Percentiles rank a stretch among this genome's conserved stretches.
phyloP scores from a whole-genome alignment of 2,113 vertebrate genomes.

The Antechinus flavipes region DNA sequence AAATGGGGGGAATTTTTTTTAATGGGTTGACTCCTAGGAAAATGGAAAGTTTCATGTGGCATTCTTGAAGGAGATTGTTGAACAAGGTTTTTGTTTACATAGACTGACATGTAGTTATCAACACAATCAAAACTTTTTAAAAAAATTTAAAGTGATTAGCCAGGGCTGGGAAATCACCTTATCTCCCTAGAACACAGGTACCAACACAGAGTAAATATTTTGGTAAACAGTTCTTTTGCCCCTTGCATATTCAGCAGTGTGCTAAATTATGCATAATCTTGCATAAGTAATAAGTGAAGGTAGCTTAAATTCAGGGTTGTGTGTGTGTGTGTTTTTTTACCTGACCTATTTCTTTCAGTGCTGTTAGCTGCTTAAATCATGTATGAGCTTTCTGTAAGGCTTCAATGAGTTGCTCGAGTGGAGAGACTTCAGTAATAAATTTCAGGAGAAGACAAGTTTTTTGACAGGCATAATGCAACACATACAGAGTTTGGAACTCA shows the following conservation, averaged over 20 bases:
- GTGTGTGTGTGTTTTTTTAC: slow-evolving; percentile 82
- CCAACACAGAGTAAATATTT: slow-evolving; percentile 92
- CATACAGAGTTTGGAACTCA: slow-evolving; percentile 88
- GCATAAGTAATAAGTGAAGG: slow-evolving; percentile 93
- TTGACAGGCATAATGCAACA: slow-evolving; percentile 91
- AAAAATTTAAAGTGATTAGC: slow-evolving; percentile 88
- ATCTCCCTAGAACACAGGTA: slow-evolving; percentile 91
- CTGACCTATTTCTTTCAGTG: slow-evolving; percentile 93
- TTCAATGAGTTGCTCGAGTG: slow-evolving; percentile 91
- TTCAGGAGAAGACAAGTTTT: slow-evolving; percentile 91
- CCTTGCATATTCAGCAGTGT: slow-evolving; percentile 92
- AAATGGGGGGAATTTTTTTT: slow-evolving; percentile 63
- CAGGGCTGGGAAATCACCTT: slow-evolving; percentile 88
- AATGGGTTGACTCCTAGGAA: slow-evolving; percentile 73
- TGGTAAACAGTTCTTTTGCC: slow-evolving; percentile 92
- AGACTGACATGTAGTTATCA: slow-evolving; percentile 87
- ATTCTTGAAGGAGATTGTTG: slow-evolving; percentile 83
- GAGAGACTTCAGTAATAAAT: slow-evolving; percentile 91
- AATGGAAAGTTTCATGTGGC: slow-evolving; percentile 75
- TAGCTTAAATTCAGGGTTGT: slow-evolving; percentile 89
- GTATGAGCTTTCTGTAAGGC: slow-evolving; percentile 92
- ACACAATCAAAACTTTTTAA: slow-evolving; percentile 87
- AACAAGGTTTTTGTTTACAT: slow-evolving; percentile 86
- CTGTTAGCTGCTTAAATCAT: slow-evolving; percentile 93
- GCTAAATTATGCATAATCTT: slow-evolving; percentile 94